A percentile compares a stretch with the other conserved stretches of the same genome.
These are phyloP conservation scores for Dasysyrphus albostriatus DNA, from an alignment of 2,888 invertebrate genomes.

Conservation along the genomic window DNA sequence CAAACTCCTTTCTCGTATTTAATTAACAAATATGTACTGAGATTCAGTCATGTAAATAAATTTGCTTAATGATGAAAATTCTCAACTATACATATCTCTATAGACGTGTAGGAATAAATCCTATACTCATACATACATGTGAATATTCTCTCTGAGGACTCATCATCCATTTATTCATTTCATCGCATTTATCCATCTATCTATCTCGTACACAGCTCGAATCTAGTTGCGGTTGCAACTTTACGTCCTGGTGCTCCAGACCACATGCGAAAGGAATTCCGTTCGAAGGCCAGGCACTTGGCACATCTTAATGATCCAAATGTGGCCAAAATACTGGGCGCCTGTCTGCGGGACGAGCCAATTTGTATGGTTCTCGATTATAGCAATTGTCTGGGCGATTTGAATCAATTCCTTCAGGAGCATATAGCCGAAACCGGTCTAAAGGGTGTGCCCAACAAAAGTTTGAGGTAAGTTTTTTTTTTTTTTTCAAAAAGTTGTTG, in stretches of 20 bases:
- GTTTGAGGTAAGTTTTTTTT: constrained; percentile 87
- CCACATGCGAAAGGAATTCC: constrained; percentile 88
- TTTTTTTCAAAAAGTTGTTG: constrained; percentile 9
- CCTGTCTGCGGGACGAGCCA: constrained; percentile 89
- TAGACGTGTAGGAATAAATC: not conserved
- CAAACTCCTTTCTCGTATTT: constrained; percentile 63
- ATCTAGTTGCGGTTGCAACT: constrained; percentile 90
- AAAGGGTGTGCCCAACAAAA: constrained; percentile 87
- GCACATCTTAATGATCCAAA: constrained; percentile 89
- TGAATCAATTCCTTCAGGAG: constrained; percentile 93
- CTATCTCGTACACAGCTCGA: constrained; percentile 79
- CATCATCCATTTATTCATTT: constrained; percentile 41
- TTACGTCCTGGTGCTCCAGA: constrained; percentile 86
- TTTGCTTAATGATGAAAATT: constrained; percentile 75
- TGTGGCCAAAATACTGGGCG: constrained; percentile 89
- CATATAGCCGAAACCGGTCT: constrained; percentile 90
- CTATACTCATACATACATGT: not conserved
- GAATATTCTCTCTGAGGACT: constrained; percentile 21
- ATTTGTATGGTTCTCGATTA: constrained; percentile 91
- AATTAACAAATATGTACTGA: constrained; percentile 75
- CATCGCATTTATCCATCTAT: constrained; percentile 28
- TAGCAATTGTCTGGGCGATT: constrained; percentile 88
- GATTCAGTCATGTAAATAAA: constrained; percentile 75
- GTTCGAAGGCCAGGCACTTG: constrained; percentile 89
- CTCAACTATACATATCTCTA: constrained; percentile 26